These are phyloP conservation scores for Pandemis heparana DNA, from an alignment of 2,888 invertebrate genomes.

Conservation along the genomic window DNA sequence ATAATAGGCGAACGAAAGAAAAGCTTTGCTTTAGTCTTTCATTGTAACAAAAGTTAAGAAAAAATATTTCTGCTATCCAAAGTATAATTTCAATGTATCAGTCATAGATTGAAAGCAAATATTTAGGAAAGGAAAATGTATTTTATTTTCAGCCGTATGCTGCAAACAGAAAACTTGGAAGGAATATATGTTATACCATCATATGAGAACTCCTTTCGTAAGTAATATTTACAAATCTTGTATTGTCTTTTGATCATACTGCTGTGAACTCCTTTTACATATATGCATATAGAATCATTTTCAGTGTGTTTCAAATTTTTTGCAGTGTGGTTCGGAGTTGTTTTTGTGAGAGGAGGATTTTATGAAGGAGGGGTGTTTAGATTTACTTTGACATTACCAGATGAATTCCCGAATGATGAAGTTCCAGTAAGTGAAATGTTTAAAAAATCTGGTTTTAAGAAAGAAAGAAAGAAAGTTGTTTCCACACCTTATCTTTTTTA, in stretches of 20 bases:
- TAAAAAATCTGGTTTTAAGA: neutral
- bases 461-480: no score
- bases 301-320: no score
- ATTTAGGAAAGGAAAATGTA: neutral
- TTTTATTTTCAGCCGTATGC: constrained; percentile 89
- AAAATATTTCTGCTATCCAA: no score
- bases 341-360: constrained; percentile 94
- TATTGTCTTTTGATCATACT: neutral
- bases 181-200: constrained; percentile 98
- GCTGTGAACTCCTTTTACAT: neutral
- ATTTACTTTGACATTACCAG: constrained; percentile 94
- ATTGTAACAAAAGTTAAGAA: no score
- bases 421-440: constrained; percentile 89
- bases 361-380: constrained; percentile 97
- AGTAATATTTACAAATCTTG: constrained; percentile 65
- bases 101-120: no score
- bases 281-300: no score
- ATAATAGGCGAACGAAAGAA: neutral
- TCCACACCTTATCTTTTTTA: neutral
- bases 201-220: constrained; percentile 92
- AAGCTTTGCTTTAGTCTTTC: neutral
- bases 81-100: no score
- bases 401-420: constrained; percentile 94
- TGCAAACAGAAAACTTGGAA: constrained; percentile 93
- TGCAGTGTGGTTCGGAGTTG: constrained; percentile 96